Percentiles rank a stretch among this genome's conserved stretches.
Evolutionary conservation across 92 coral and sea anemone species (phyloP).

Genomic region (Phenganax subtilis): DNA sequence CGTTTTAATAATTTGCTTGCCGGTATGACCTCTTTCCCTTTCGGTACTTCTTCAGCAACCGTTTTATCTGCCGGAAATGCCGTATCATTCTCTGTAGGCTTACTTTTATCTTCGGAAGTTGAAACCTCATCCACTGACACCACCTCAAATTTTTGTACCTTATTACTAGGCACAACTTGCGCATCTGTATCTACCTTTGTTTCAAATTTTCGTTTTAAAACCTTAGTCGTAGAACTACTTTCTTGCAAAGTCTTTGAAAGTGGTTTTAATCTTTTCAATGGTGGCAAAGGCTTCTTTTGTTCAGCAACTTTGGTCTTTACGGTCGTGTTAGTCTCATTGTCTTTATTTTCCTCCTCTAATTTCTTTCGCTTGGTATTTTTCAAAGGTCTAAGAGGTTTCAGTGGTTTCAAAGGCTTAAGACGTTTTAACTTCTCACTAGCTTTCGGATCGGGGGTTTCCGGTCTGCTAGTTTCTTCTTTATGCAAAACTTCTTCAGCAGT

Average conservation of each 20-base stretch:
- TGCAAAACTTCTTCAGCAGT: slow-evolving; percentile 2
- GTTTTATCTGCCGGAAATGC: slow-evolving; percentile 2
- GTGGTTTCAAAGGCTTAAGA: slow-evolving; percentile 15
- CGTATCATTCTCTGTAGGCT: neutral
- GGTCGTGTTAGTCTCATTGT: neutral
- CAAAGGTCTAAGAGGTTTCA: slow-evolving; percentile 36
- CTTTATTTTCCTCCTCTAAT: neutral
- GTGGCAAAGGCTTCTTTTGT: slow-evolving; percentile 16
- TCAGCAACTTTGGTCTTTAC: neutral
- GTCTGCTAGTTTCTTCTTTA: neutral
- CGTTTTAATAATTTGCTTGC: neutral
- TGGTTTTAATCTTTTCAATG: slow-evolving; percentile 7
- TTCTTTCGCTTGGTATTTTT: slow-evolving; percentile 10
- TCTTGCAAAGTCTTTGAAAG: neutral
- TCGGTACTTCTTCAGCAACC: neutral
- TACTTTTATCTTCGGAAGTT: neutral
- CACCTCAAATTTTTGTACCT: slow-evolving; percentile 20
- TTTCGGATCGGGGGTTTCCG: neutral
- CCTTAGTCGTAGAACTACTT: neutral
- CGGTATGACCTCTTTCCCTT: neutral
- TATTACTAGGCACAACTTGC: slow-evolving; percentile 19
- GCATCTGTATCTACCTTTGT: neutral
- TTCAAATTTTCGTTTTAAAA: slow-evolving; percentile 13
- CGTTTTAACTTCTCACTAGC: slow-evolving; percentile 14
- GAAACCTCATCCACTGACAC: slow-evolving; percentile 13